Conservation (phyloP, 1,140 invertebrate species). For the Harlomillsia oculata region DNA sequence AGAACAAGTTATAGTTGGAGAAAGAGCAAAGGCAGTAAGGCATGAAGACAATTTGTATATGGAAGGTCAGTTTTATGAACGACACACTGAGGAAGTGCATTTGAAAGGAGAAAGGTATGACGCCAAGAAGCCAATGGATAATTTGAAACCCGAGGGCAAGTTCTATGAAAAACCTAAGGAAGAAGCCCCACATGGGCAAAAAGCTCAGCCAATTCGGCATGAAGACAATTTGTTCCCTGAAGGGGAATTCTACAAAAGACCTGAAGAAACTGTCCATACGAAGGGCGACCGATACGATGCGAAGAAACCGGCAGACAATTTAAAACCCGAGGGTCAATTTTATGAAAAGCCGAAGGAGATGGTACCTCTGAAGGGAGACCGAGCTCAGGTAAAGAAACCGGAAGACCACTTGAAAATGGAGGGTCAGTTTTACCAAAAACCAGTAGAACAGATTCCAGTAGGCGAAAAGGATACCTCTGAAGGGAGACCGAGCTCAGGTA, state of each 20-base stretch:
- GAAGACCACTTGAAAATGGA: constrained; percentile 44
- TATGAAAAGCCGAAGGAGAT: constrained; percentile 2
- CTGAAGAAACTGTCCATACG: constrained; percentile 38
- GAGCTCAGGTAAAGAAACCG: constrained; percentile 39
- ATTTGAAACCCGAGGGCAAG: constrained; percentile 38
- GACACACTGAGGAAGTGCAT: constrained; percentile 28
- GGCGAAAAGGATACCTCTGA: constrained; percentile 10
- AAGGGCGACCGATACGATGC: constrained; percentile 45
- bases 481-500: constrained; percentile 42
- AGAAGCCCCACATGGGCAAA: constrained; percentile 10
- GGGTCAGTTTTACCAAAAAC: constrained; percentile 17
- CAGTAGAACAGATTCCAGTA: background rate
- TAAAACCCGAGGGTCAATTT: constrained; percentile 49
- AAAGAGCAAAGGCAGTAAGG: constrained; percentile 44
- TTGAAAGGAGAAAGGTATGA: constrained; percentile 42
- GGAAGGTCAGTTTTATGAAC: constrained; percentile 32
- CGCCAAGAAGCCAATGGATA: constrained; percentile 45
- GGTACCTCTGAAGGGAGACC: constrained; percentile 29
- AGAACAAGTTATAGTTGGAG: constrained; percentile 24
- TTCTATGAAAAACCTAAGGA: constrained; percentile 35
- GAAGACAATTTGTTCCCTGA: constrained; percentile 33
- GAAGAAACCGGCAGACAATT: constrained; percentile 51
- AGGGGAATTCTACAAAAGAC: constrained; percentile 23
- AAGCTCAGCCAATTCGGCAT: constrained; percentile 36
- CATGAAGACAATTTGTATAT: constrained; percentile 48